phyloP scores from a whole-genome alignment of 2,113 vertebrate genomes.

The Gymnobelideus leadbeateri region DNA sequence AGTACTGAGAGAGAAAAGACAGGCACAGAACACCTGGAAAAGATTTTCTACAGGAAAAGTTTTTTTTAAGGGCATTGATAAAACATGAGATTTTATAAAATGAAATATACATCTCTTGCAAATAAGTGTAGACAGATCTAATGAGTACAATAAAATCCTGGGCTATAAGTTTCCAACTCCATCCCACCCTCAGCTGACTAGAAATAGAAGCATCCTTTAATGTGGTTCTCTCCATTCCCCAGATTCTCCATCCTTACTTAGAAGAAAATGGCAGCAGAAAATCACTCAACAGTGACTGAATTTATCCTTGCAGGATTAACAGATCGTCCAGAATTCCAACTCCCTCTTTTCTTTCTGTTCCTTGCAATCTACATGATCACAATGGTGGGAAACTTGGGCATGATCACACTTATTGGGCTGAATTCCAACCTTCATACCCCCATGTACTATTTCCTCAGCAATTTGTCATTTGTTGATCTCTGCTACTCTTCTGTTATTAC shows the following conservation, averaged over 20 bases:
- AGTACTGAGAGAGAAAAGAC: not conserved
- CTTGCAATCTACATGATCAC: slow-evolving; percentile 6
- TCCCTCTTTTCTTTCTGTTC: slow-evolving; percentile 10
- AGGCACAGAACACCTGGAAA: not conserved
- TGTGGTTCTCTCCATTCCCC: not conserved
- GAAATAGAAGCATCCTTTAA: not conserved
- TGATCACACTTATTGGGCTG: slow-evolving; percentile 12
- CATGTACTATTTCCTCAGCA: slow-evolving; percentile 35
- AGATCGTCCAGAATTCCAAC: not conserved
- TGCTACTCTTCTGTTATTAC: slow-evolving; percentile 26
- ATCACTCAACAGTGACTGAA: not conserved
- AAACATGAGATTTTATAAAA: not conserved
- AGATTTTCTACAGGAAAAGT: not conserved
- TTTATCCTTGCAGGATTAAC: not conserved
- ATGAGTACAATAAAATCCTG: not conserved
- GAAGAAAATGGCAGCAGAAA: not conserved
- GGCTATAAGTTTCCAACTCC: not conserved
- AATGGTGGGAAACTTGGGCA: not conserved
- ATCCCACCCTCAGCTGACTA: not conserved
- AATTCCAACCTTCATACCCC: slow-evolving; percentile 19
- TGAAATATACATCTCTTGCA: not conserved
- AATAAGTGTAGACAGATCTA: not conserved
- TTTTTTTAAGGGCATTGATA: not conserved
- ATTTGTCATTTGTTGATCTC: slow-evolving; percentile 35
- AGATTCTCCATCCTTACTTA: not conserved